A percentile compares a stretch with the other conserved stretches of the same genome.
These are phyloP conservation scores for Mustelus asterias DNA, from an alignment of 2,113 vertebrate genomes.

Conservation along the genomic window DNA sequence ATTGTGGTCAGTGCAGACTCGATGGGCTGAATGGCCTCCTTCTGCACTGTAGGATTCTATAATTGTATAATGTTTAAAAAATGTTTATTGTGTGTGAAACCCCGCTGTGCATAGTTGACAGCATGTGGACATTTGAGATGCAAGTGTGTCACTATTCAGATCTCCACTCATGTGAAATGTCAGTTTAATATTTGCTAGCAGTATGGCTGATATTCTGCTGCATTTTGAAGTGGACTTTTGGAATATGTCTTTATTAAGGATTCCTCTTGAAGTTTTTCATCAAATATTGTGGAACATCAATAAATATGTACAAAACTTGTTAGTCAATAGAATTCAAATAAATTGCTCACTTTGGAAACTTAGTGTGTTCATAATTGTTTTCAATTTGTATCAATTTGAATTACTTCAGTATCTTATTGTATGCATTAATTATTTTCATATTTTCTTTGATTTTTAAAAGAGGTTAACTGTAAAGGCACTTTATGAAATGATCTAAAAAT, in stretches of 20 bases:
- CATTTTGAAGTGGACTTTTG: not conserved
- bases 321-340: not conserved
- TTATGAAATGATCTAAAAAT: not conserved
- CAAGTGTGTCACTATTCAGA: not conserved
- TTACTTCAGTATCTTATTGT: not conserved
- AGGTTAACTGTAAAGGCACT: not conserved
- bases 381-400: not conserved
- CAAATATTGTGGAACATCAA: not conserved
- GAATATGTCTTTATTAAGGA: not conserved
- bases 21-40: no score
- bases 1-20: no score
- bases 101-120: not conserved
- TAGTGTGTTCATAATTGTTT: not conserved
- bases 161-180: not conserved
- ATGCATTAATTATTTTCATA: not conserved
- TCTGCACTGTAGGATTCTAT: no score
- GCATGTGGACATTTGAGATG: not conserved
- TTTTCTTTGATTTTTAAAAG: not conserved
- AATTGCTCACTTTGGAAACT: not conserved
- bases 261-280: not conserved
- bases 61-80: no score
- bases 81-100: not conserved
- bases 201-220: not conserved
- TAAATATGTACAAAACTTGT: not conserved
- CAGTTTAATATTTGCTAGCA: not conserved